Conservation (phyloP, 2,113 vertebrate species). For the Marmota flaviventris region DNA sequence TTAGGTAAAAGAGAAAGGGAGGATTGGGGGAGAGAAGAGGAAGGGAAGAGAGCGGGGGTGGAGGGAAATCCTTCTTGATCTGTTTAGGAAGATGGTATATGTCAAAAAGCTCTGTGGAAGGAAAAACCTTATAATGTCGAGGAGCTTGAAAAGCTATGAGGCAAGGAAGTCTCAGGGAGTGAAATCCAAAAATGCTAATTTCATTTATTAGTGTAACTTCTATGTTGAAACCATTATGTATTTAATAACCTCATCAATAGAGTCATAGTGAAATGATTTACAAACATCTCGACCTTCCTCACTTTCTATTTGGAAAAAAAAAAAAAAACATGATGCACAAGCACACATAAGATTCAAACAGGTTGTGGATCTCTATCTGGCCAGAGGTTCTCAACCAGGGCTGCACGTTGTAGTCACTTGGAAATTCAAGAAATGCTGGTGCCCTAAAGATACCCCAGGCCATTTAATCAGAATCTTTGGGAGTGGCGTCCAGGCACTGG, state of each 20-base stretch:
- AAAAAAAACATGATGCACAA: not conserved
- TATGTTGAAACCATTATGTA: not conserved
- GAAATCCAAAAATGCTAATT: not conserved
- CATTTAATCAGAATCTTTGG: not conserved
- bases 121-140: not conserved
- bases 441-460: not conserved
- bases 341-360: not conserved
- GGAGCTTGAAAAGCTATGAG: not conserved
- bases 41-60: no score
- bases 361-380: not conserved
- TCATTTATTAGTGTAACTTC: conserved; percentile 23
- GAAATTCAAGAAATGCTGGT: not conserved
- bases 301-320: not conserved
- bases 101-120: not conserved
- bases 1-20: not conserved
- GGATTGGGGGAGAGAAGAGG: no score
- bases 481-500: not conserved
- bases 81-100: not conserved
- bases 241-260: not conserved
- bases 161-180: not conserved
- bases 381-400: not conserved
- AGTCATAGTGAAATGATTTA: not conserved
- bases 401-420: not conserved
- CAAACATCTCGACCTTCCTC: not conserved
- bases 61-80: not conserved